phyloP scores from a whole-genome alignment of 2,888 invertebrate species.

The Panopea generosa region DNA sequence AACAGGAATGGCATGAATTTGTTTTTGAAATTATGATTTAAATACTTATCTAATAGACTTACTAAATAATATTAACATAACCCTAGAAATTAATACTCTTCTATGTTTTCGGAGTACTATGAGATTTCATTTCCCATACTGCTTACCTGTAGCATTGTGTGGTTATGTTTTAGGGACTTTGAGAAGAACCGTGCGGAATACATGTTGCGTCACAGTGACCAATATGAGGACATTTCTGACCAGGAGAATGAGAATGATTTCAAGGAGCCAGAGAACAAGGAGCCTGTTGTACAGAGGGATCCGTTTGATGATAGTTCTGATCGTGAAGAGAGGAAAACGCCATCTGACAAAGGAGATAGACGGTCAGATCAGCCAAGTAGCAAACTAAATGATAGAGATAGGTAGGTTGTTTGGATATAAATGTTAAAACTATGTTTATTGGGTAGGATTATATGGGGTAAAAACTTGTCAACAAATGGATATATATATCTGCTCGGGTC shows the following conservation, averaged over 20 bases:
- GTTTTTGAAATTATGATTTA: no score
- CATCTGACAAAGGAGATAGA: slow-evolving; percentile 47
- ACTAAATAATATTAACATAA: no score
- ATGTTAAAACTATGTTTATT: no score
- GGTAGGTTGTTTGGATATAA: neutral
- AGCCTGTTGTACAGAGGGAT: slow-evolving; percentile 79
- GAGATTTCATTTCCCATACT: no score
- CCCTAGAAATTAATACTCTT: no score
- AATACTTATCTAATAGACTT: no score
- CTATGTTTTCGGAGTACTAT: no score
- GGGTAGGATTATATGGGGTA: slow-evolving; percentile 21
- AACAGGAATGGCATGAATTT: no score
- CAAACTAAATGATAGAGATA: slow-evolving; percentile 31
- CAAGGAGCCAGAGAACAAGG: slow-evolving; percentile 62
- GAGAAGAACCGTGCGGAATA: slow-evolving; percentile 54
- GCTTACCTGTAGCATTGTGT: no score
- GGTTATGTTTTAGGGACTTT: slow-evolving; percentile 27
- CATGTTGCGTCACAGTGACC: slow-evolving; percentile 50
- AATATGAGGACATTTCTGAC: slow-evolving; percentile 62
- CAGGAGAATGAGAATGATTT: slow-evolving; percentile 66
- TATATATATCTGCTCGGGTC: no score
- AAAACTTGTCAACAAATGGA: no score
- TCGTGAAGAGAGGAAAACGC: slow-evolving; percentile 53
- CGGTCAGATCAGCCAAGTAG: slow-evolving; percentile 36
- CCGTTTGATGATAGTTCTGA: slow-evolving; percentile 82